These are phyloP conservation scores for Cettia cetti DNA, from an alignment of 2,113 vertebrate species.

Conservation along the genomic window DNA sequence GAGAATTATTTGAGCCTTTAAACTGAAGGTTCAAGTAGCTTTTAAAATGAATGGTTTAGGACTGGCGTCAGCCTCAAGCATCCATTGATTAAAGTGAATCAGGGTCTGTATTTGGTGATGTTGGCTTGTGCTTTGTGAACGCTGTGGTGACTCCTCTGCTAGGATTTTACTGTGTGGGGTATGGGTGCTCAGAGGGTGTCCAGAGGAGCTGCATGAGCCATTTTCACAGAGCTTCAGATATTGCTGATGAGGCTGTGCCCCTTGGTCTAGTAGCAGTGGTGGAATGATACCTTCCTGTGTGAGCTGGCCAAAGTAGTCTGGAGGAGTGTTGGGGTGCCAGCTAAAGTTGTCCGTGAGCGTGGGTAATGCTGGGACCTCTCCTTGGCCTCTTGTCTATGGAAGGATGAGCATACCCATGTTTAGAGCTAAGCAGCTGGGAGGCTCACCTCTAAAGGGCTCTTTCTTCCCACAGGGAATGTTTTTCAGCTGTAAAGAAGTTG, in stretches of 20 bases:
- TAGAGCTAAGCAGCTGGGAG: background rate
- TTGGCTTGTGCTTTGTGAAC: background rate
- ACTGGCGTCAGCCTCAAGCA: background rate
- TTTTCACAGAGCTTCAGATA: background rate
- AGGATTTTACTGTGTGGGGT: background rate
- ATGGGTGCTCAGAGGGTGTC: background rate
- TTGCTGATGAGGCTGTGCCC: fast-evolving
- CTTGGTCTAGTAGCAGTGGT: too few relatives aligned
- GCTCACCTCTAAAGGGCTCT: background rate
- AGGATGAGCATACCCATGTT: background rate
- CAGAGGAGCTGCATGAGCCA: background rate
- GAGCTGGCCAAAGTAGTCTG: background rate
- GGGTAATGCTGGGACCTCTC: background rate
- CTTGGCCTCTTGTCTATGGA: background rate
- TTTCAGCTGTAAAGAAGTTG: background rate
- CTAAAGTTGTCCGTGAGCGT: fast-evolving
- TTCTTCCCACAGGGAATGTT: background rate
- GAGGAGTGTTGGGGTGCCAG: background rate
- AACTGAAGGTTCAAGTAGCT: background rate
- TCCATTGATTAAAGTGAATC: background rate
- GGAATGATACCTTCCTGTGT: background rate
- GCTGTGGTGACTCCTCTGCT: background rate
- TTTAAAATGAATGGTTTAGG: background rate
- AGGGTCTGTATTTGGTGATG: background rate
- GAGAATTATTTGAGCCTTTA: background rate